These are phyloP conservation scores for Drosophila putrida DNA, from an alignment of 2,888 invertebrate species.

Conservation along the genomic window DNA sequence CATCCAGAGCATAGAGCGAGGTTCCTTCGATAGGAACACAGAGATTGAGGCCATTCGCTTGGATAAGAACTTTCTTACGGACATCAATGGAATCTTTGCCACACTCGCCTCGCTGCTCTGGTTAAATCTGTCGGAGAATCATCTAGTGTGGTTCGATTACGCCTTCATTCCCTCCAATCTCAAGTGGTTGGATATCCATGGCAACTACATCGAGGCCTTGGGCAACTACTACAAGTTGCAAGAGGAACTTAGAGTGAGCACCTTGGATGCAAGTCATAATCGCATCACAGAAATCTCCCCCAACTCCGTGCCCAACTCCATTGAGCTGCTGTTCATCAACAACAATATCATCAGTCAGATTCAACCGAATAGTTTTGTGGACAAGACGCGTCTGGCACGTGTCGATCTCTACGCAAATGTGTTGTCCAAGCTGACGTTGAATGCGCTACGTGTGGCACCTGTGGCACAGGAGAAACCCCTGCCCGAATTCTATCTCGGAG, in stretches of 20 bases:
- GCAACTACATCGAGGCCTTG: conserved; percentile 94
- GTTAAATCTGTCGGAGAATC: conserved; percentile 96
- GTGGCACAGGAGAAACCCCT: conserved; percentile 89
- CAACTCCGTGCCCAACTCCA: conserved; percentile 95
- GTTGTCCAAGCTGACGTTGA: conserved; percentile 92
- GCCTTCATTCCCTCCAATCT: conserved; percentile 95
- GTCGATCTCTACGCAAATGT: conserved; percentile 96
- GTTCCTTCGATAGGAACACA: conserved; percentile 92
- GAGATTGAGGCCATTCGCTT: conserved; percentile 94
- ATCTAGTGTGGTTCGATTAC: conserved; percentile 96
- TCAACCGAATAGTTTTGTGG: conserved; percentile 93
- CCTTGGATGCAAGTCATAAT: conserved; percentile 95
- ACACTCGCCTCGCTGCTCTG: conserved; percentile 93
- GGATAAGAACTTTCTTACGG: conserved; percentile 94
- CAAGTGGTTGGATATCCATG: conserved; percentile 96
- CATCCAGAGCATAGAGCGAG: conserved; percentile 93
- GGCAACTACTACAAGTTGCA: conserved; percentile 95
- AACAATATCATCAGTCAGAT: conserved; percentile 94
- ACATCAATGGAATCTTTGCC: conserved; percentile 95
- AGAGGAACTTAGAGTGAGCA: conserved; percentile 92
- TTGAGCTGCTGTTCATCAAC: conserved; percentile 94
- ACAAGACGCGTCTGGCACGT: conserved; percentile 93
- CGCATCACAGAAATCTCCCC: conserved; percentile 92
- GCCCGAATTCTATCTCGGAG: conserved; percentile 95
- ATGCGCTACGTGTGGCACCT: conserved; percentile 91